Evolutionary conservation across 2,888 invertebrate genomes (phyloP), one percentile per base, ranked within the genome.

Genomic region (Andrena fulva): DNA sequence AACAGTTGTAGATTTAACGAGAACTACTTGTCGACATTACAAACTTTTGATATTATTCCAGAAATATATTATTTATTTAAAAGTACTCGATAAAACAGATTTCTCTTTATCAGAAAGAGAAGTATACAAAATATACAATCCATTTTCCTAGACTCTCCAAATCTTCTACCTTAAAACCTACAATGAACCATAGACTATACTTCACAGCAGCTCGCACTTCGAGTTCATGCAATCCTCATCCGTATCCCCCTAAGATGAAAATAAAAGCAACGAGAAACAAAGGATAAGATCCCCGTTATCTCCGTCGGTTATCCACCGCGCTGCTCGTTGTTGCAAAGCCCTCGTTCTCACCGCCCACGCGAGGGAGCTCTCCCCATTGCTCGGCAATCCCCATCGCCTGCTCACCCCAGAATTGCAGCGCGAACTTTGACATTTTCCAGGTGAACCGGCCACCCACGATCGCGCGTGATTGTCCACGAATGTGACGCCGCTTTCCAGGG

Each of bases 371-470:
- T 63, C 12, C 8, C 16, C 50, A 27, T 48, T 6, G 72, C 29
- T 27, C 56, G 1, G 56, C 24, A 27, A 24, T 4, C 24, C 24
- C 4, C n/a, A 16, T 29, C 8, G 66, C 24, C 20, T 52, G 10
- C 54, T 60, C 64, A 20, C 27, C 66, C 29, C 33, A 12, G 59
- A 66, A 69, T 70, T 33, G 20, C 69, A 33, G 10, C n/a, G 52
- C 27, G 82, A 81, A 75, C 75, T 75, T 62, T 52, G 82, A 75
- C 82, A 81, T 82, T 81, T 70, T 42, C 52, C 48, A 33, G 10
- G 7, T 12, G 42, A 56, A 35, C 27, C 27, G 16, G 27, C 31
- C n/a, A 10, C 20, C 35, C 12, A 48, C 50, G 81, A 62, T 75
- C 81, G 12, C 29, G 5, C 12, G 12, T 27, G 66, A 82, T 82